Conservation (phyloP, 2,113 vertebrate genomes). For the Gracilinanus agilis region DNA sequence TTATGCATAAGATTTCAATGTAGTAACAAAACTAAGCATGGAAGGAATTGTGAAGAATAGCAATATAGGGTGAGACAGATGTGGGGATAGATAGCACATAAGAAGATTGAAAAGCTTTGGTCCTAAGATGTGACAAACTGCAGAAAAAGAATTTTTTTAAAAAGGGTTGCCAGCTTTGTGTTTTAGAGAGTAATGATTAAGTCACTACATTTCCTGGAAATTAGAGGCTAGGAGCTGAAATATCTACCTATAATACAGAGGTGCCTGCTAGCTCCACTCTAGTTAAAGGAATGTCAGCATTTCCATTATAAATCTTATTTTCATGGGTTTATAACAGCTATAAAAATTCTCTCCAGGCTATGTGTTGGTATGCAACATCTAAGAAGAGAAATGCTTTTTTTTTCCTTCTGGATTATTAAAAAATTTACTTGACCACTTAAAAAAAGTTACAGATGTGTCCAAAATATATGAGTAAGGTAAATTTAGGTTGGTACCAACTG, state of each 20-base stretch:
- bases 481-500: constrained; percentile 27
- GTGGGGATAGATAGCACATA: constrained; percentile 72
- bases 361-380: constrained; percentile 28
- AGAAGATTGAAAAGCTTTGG: constrained; percentile 68
- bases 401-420: constrained; percentile 46
- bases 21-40: constrained; percentile 76
- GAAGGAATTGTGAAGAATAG: constrained; percentile 71
- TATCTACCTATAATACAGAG: constrained; percentile 61
- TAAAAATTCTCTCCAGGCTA: constrained; percentile 59
- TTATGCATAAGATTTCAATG: constrained; percentile 81
- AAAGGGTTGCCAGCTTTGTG: constrained; percentile 66
- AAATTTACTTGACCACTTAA: constrained; percentile 19
- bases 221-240: constrained; percentile 50
- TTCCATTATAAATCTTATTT: constrained; percentile 57
- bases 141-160: too few species aligned
- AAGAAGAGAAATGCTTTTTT: constrained; percentile 46
- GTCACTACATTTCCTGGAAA: constrained; percentile 65
- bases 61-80: constrained; percentile 66
- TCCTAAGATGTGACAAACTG: constrained; percentile 69
- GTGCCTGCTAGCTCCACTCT: constrained; percentile 32
- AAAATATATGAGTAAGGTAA: constrained; percentile 12
- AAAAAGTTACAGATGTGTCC: constrained; percentile 3
- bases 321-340: constrained; percentile 53
- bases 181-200: constrained; percentile 70
- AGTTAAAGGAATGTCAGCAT: constrained; percentile 58